Percentiles rank a stretch among this genome's conserved stretches.
Evolutionary conservation across 2,888 invertebrate species (phyloP).

Genomic region (Agrotis exclamationis): DNA sequence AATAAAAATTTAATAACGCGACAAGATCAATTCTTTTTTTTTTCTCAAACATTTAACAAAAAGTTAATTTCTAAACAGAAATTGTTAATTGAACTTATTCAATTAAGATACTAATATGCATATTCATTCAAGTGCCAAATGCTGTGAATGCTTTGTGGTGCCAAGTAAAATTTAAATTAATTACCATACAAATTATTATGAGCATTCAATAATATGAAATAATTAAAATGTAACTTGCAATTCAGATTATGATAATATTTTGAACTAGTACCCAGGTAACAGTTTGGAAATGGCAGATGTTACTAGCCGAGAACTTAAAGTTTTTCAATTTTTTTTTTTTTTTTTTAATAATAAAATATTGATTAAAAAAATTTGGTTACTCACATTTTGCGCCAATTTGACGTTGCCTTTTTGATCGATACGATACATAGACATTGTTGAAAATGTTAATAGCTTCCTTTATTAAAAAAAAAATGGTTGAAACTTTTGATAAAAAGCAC

Average conservation of each 20-base stretch:
- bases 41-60: no score
- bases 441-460: background rate
- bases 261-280: no score
- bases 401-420: constrained; percentile 34
- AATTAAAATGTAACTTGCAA: no score
- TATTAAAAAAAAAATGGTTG: background rate
- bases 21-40: no score
- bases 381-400: constrained; percentile 17
- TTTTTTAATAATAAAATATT: no score
- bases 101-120: background rate
- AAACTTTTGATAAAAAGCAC: background rate
- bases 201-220: no score
- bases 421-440: constrained; percentile 29
- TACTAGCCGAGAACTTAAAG: background rate
- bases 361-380: background rate
- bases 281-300: no score
- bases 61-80: constrained; percentile 5
- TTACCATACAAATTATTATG: background rate
- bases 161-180: background rate
- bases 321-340: background rate
- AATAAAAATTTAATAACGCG: no score
- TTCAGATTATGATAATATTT: no score
- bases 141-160: background rate
- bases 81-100: background rate
- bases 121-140: background rate